Percentiles rank a stretch among this genome's conserved stretches.
Conservation (phyloP, 1,140 invertebrate genomes). For the Drosophila melanogaster region DNA sequence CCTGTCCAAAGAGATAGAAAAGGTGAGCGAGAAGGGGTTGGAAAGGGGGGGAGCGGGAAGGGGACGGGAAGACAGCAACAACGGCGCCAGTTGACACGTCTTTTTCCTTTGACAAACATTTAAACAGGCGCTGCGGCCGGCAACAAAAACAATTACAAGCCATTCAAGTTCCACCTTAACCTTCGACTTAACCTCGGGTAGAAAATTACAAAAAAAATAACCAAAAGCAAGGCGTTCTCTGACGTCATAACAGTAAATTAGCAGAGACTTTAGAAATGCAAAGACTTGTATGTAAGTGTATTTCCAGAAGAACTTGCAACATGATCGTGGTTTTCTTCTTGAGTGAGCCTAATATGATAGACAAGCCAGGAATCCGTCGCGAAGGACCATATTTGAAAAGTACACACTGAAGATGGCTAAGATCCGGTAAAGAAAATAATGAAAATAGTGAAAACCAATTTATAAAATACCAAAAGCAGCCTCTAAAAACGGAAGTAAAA, state of each 20-base stretch:
- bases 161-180: constrained; percentile 56
- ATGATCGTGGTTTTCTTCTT: background rate
- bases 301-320: background rate
- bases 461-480: background rate
- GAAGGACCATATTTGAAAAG: too few species aligned
- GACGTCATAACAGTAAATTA: constrained; percentile 79
- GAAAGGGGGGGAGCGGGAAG: too few species aligned
- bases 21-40: background rate
- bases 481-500: background rate
- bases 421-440: too few species aligned
- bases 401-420: too few species aligned
- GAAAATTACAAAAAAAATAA: constrained; percentile 1
- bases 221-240: constrained; percentile 6
- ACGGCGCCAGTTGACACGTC: constrained; percentile 69
- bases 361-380: too few species aligned
- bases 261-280: background rate
- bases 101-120: constrained; percentile 76
- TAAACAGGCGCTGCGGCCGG: constrained; percentile 52
- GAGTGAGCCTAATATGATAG: too few species aligned
- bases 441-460: too few species aligned
- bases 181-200: constrained; percentile 22
- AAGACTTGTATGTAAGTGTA: background rate
- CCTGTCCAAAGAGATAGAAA: constrained; percentile 23
- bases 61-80: constrained; percentile 29
- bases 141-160: constrained; percentile 71